Evolutionary conservation across 2,888 invertebrate species (phyloP), one percentile per base, ranked within the genome.

Genomic region (Tigriopus californicus): DNA sequence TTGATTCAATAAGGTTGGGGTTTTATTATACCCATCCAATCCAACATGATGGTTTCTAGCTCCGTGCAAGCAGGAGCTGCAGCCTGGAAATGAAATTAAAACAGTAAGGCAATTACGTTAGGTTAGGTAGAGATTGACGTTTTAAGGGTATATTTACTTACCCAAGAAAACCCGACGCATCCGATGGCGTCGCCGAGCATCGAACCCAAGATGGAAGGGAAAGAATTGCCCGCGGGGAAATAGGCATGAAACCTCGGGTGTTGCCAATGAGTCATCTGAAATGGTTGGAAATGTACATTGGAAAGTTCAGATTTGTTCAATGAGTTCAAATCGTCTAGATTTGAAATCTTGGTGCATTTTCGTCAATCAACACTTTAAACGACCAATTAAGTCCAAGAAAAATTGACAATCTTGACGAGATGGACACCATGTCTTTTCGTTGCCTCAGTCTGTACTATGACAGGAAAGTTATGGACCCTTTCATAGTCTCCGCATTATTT

Each of bases 181-280:
- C 94, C 97, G 61, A 98, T 86, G 24, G 91, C 92, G 70, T 89
- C 89, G 3, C 90, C 85, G 61, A 98, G 75, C 92, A 98, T 94
- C 69, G 98, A 97, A 3, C 90, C 98, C 54, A 98, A 76, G 63
- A 98, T 94, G 6, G 95, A 94, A 1, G 97, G 97, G 71, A 82
- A 98, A 1, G 86, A 91, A 74, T 95, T 95, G 15, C 97, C 97
- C 13, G 95, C 82, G 3, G 98, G 97, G 70, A 98, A 99, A 72
- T 99, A 99, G 0, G 98, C 98, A 71, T 97, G 95, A 74, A 98
- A 98, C 61, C 89, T 77, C 0, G 97, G 97, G 76, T 97, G 97
- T 70, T 97, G 95, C 98, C 98, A 98, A 72, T 97, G 91, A 1
- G 95, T 95, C 54, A 82, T 77, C 80, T 81, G 66, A n/a, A 49